Percentiles rank a stretch among this genome's conserved stretches.
Evolutionary conservation across 2,888 invertebrate genomes (phyloP).

Genomic region (Pachliopta kotzebuea): DNA sequence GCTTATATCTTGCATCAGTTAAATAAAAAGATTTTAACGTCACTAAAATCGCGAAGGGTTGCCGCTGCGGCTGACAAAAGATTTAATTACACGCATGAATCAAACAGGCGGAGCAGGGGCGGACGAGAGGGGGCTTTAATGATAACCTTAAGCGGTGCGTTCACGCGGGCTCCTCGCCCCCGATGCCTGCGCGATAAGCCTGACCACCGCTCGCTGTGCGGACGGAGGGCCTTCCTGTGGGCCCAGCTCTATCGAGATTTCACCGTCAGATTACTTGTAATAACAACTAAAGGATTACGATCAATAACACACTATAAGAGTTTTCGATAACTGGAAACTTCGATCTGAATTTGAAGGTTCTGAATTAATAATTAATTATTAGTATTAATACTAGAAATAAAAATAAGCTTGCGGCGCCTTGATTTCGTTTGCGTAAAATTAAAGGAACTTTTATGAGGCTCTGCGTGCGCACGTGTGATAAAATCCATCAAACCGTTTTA

Average conservation of each 20-base stretch:
- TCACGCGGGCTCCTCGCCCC: constrained; percentile 54
- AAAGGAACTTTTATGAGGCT: too few species aligned
- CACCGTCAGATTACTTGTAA: constrained; percentile 48
- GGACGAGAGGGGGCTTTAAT: constrained; percentile 34
- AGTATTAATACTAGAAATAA: too few species aligned
- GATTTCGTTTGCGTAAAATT: too few species aligned
- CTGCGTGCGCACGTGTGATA: too few species aligned
- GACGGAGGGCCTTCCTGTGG: constrained; percentile 56
- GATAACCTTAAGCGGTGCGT: constrained; percentile 60
- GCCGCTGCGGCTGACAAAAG: constrained; percentile 69
- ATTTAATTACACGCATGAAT: constrained; percentile 80
- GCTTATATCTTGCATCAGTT: constrained; percentile 48
- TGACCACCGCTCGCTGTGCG: constrained; percentile 51
- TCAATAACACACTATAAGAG: neutral
- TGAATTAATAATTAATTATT: too few species aligned
- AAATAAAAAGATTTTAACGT: constrained; percentile 60
- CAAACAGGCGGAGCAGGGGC: constrained; percentile 58
- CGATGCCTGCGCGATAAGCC: constrained; percentile 46
- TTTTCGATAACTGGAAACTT: neutral
- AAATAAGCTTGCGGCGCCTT: too few species aligned
- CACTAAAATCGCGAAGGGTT: constrained; percentile 56
- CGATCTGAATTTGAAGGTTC: neutral
- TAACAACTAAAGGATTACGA: constrained; percentile 37
- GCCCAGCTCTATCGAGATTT: constrained; percentile 54
- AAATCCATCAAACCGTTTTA: too few species aligned